Evolutionary conservation across 1,140 invertebrate species (phyloP).

Genomic region (Drosophila arawakana): DNA sequence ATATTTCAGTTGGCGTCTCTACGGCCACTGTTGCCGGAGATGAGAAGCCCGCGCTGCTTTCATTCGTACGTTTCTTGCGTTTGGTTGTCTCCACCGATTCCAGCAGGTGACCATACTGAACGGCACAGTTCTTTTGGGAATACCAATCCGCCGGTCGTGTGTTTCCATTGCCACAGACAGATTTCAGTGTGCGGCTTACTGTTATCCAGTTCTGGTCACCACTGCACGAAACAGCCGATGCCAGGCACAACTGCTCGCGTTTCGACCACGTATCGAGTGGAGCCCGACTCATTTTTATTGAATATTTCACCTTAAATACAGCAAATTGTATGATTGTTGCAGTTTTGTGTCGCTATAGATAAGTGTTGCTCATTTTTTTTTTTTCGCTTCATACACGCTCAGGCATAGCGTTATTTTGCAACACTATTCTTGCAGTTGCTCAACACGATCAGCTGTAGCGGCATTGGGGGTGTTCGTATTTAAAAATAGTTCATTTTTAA

Average conservation of each 20-base stretch:
- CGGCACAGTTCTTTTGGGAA: constrained; percentile 95
- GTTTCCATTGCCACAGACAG: constrained; percentile 89
- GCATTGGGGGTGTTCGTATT: too few relatives aligned
- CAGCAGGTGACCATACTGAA: constrained; percentile 93
- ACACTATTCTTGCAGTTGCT: too few relatives aligned
- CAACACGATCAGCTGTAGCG: too few relatives aligned
- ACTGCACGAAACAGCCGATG: constrained; percentile 93
- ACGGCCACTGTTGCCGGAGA: constrained; percentile 68
- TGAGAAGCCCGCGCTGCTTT: constrained; percentile 84
- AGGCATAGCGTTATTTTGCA: too few relatives aligned
- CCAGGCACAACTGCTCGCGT: constrained; percentile 93
- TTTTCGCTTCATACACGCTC: too few relatives aligned
- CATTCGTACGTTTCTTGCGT: constrained; percentile 90
- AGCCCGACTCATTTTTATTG: constrained; percentile 87
- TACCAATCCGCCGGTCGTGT: constrained; percentile 92
- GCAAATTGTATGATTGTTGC: background rate
- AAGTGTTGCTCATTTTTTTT: too few relatives aligned
- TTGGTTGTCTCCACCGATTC: constrained; percentile 95
- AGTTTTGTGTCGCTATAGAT: background rate
- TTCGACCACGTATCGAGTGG: constrained; percentile 93
- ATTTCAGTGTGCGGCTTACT: constrained; percentile 91
- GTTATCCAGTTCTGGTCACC: constrained; percentile 98
- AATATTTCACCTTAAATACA: constrained; percentile 15
- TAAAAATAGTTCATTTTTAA: too few relatives aligned
- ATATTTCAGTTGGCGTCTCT: constrained; percentile 90